Conservation (phyloP, 2,888 invertebrate genomes). For the Cylloceria caligata region DNA sequence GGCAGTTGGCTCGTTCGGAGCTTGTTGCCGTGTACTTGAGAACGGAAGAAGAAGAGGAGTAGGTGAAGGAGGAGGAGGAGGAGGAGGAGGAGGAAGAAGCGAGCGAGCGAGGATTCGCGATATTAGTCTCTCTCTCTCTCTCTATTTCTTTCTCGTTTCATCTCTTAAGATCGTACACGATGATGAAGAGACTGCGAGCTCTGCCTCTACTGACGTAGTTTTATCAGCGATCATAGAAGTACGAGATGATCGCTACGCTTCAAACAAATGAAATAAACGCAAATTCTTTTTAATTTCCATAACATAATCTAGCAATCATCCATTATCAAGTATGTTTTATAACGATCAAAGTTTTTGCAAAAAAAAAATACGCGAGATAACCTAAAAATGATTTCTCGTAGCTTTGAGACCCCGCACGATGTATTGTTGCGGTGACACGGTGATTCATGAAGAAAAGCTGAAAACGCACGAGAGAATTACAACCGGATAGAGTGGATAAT, state of each 20-base stretch:
- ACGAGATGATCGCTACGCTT: neutral
- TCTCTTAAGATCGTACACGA: slow-evolving; percentile 19
- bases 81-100: slow-evolving; percentile 3
- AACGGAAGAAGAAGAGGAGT: slow-evolving; percentile 26
- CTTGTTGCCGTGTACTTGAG: slow-evolving; percentile 45
- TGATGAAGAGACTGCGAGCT: slow-evolving; percentile 7
- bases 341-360: neutral
- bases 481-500: slow-evolving; percentile 9
- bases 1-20: slow-evolving; percentile 42
- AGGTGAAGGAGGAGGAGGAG: slow-evolving; percentile 5
- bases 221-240: neutral
- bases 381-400: neutral
- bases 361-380: slow-evolving; percentile 1
- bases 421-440: neutral
- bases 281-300: neutral
- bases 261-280: neutral
- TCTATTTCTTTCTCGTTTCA: slow-evolving; percentile 7
- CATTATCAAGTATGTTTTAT: too few relatives aligned
- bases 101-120: neutral
- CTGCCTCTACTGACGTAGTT: neutral
- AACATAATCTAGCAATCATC: neutral
- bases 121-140: neutral
- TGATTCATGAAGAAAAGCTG: neutral
- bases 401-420: neutral
- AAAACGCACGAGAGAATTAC: slow-evolving; percentile 38